phyloP scores from a whole-genome alignment of 2,113 vertebrate genomes.

The Leptocoma aspasia region DNA sequence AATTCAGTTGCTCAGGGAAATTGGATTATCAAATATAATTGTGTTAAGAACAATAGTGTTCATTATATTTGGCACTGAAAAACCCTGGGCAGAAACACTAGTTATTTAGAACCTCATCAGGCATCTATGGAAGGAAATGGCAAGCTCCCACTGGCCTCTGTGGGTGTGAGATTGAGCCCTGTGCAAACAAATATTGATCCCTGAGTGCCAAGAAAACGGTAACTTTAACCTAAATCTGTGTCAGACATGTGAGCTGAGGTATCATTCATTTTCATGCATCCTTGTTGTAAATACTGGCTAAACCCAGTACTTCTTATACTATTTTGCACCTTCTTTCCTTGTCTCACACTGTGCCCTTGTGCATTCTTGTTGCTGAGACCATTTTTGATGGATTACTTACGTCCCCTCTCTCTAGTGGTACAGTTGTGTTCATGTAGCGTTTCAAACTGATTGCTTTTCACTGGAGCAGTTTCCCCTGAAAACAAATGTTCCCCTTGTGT shows the following conservation, averaged over 20 bases:
- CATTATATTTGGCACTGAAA: conserved; percentile 43
- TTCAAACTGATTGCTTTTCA: not conserved
- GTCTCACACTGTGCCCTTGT: not conserved
- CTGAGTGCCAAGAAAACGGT: not conserved
- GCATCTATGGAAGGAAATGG: conserved; percentile 20
- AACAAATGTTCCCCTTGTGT: conserved; percentile 9
- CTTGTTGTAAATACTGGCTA: not conserved
- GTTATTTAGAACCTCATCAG: not conserved
- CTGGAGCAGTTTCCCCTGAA: not conserved
- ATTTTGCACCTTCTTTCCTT: not conserved
- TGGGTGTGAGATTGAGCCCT: conserved; percentile 12
- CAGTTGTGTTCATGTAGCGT: not conserved
- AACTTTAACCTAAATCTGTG: not conserved
- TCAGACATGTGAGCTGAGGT: not conserved
- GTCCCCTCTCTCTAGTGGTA: not conserved
- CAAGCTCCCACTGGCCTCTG: conserved; percentile 8
- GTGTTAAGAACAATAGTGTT: conserved; percentile 46
- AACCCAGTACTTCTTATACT: not conserved
- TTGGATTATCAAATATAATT: conserved; percentile 49
- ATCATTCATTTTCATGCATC: not conserved
- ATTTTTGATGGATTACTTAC: not conserved
- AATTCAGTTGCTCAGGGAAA: not conserved
- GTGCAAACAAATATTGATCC: not conserved
- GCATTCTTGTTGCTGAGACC: not conserved
- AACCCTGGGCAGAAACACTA: not conserved